These are phyloP conservation scores for Noctua janthina DNA, from an alignment of 2,888 invertebrate species.

Conservation along the genomic window DNA sequence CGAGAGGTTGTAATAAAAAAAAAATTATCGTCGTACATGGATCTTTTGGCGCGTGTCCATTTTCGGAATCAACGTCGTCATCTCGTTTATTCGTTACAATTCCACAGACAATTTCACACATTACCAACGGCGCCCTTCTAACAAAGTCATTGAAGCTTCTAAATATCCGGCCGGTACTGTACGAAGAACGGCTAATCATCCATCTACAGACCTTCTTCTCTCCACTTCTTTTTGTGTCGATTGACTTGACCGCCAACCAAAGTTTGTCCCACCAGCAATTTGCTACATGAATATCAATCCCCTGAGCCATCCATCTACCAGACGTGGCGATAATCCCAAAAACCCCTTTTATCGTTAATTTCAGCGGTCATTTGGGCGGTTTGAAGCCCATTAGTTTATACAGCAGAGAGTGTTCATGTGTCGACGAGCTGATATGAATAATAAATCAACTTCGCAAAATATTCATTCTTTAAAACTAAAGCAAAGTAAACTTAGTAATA, in stretches of 20 bases:
- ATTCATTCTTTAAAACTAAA: conserved; percentile 35
- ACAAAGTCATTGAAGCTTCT: neutral
- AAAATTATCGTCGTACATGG: neutral
- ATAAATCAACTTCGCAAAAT: conserved; percentile 31
- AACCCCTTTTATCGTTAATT: conserved; percentile 6
- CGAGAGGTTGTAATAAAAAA: neutral
- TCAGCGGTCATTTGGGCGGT: conserved; percentile 5
- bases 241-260: neutral
- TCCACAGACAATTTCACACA: neutral
- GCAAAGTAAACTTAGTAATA: conserved; percentile 47
- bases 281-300: neutral
- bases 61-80: neutral
- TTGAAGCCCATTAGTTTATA: neutral
- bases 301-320: neutral
- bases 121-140: neutral
- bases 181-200: neutral
- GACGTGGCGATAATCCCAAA: conserved; percentile 2
- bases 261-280: neutral
- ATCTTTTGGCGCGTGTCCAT: neutral
- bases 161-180: neutral
- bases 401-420: neutral
- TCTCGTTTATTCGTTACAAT: neutral
- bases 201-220: neutral
- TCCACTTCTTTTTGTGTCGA: neutral
- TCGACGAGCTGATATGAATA: conserved; percentile 29